Evolutionary conservation across 1,140 invertebrate species (phyloP).

Genomic region (Pectinophora gossypiella): DNA sequence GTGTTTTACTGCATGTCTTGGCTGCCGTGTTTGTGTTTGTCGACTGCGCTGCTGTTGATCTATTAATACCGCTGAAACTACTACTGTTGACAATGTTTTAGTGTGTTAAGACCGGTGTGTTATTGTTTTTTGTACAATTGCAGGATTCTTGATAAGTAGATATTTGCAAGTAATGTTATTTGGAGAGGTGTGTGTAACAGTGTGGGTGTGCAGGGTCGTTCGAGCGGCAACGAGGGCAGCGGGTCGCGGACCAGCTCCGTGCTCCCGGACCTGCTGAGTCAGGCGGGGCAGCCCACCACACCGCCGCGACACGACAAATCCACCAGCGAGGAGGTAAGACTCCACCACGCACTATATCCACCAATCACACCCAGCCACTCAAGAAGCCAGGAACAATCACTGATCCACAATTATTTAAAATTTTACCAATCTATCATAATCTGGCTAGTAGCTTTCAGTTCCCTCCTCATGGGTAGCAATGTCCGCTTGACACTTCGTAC

Average conservation of each 20-base stretch:
- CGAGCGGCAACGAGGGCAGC: constrained; percentile 79
- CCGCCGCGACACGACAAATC: constrained; percentile 93
- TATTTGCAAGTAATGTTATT: too few relatives aligned
- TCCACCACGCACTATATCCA: background rate
- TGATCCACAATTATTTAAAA: too few relatives aligned
- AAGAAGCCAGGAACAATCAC: too few relatives aligned
- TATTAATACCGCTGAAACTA: constrained; percentile 24
- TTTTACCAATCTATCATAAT: too few relatives aligned
- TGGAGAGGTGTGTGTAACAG: too few relatives aligned
- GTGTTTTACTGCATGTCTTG: constrained; percentile 64
- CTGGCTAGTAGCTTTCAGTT: too few relatives aligned
- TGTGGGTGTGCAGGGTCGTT: constrained; percentile 61
- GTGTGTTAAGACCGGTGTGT: background rate
- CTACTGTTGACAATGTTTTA: background rate
- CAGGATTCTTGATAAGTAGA: too few relatives aligned
- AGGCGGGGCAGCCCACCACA: constrained; percentile 87
- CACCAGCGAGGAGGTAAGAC: constrained; percentile 94
- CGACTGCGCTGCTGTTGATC: constrained; percentile 40
- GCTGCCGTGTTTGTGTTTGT: constrained; percentile 65
- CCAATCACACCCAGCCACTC: too few relatives aligned
- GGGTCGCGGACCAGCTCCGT: constrained; percentile 91
- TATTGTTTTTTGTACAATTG: background rate
- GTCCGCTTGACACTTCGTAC: too few relatives aligned
- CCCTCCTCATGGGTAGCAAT: too few relatives aligned
- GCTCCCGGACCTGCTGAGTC: constrained; percentile 94